These are phyloP conservation scores for Blastomussa wellsi DNA, from an alignment of 92 coral and sea anemone species.

Conservation along the genomic window DNA sequence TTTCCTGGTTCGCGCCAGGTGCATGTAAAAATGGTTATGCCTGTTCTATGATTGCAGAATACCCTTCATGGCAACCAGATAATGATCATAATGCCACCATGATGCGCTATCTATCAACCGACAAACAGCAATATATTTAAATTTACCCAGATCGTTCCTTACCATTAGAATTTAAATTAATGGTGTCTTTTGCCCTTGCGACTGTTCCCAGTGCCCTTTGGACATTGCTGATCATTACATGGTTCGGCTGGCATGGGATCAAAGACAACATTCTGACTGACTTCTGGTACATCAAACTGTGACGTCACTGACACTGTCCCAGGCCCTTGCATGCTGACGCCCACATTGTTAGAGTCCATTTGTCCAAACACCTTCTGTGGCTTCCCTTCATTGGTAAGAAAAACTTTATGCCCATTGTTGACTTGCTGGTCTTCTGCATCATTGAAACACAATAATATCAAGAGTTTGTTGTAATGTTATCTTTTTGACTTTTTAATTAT, in stretches of 20 bases:
- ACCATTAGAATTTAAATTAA: neutral
- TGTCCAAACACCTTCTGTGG: conserved; percentile 21
- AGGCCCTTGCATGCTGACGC: conserved; percentile 21
- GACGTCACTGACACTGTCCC: conserved; percentile 31
- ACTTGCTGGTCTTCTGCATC: conserved; percentile 5
- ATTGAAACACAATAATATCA: neutral
- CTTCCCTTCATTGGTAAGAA: neutral
- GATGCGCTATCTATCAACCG: too few species aligned
- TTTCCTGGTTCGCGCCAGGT: too few species aligned
- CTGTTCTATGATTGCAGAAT: too few species aligned
- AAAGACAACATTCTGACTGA: conserved; percentile 4
- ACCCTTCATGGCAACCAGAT: too few species aligned
- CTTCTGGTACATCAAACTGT: neutral
- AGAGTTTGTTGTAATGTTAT: neutral
- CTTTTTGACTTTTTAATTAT: too few species aligned
- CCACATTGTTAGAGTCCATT: conserved; percentile 24
- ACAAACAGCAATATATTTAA: neutral
- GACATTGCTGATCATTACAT: conserved; percentile 7
- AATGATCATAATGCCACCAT: too few species aligned
- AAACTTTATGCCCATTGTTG: conserved; percentile 16
- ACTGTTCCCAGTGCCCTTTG: neutral
- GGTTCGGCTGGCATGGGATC: conserved; percentile 18
- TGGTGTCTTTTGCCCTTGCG: neutral
- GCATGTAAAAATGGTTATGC: too few species aligned
- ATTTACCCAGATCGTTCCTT: neutral